Percentiles rank a stretch among this genome's conserved stretches.
Conservation (phyloP, 2,797 vertebrate species). For the Phylloscopus collybita region DNA sequence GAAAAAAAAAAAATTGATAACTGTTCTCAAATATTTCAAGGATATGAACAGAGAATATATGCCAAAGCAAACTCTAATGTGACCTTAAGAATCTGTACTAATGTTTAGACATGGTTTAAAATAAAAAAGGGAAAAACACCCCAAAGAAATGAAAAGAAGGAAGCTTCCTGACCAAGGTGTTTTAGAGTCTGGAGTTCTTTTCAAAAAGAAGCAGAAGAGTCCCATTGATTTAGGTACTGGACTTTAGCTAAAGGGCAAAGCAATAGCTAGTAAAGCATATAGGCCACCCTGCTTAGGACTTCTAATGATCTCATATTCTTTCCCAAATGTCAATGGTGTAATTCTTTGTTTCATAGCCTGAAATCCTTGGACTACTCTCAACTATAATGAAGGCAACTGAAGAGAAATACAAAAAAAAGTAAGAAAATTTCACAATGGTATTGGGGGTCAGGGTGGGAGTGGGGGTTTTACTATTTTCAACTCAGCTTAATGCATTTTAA, state of each 20-base stretch:
- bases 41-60: not conserved
- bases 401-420: slow-evolving; percentile 19
- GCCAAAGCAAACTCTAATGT: not conserved
- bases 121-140: not conserved
- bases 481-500: not conserved
- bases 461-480: not conserved
- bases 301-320: slow-evolving; percentile 48
- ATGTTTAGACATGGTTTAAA: not conserved
- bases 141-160: not conserved
- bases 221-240: slow-evolving; percentile 45
- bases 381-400: slow-evolving; percentile 14
- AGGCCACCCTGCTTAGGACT: slow-evolving; percentile 27
- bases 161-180: not conserved
- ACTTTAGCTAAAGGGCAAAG: slow-evolving; percentile 57
- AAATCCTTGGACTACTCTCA: slow-evolving; percentile 23
- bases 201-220: not conserved
- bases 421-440: not conserved
- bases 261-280: slow-evolving; percentile 13
- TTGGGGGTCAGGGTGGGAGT: not conserved
- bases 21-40: not conserved
- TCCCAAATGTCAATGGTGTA: slow-evolving; percentile 53
- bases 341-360: slow-evolving; percentile 50
- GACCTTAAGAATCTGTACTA: not conserved
- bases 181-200: slow-evolving; percentile 22
- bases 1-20: not conserved